Evolutionary conservation across 2,888 invertebrate genomes (phyloP).

Genomic region (Athalia circularis): DNA sequence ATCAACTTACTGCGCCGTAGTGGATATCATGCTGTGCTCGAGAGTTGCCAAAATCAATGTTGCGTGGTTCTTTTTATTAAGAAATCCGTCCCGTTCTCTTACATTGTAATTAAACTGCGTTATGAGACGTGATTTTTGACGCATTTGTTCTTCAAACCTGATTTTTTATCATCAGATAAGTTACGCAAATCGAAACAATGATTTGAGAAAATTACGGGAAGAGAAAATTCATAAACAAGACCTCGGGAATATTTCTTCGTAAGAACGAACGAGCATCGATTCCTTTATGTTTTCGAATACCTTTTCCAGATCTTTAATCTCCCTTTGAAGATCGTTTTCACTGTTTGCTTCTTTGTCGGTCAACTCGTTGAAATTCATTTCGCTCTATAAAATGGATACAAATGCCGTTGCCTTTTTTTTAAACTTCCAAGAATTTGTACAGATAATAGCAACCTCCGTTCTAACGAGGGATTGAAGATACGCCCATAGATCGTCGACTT

Average conservation of each 20-base stretch:
- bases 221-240: conserved; percentile 52
- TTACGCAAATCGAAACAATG: neutral
- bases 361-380: conserved; percentile 51
- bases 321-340: conserved; percentile 65
- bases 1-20: conserved; percentile 62
- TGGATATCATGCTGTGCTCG: conserved; percentile 72
- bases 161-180: conserved; percentile 18
- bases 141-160: conserved; percentile 76
- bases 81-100: conserved; percentile 74
- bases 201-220: neutral
- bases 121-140: conserved; percentile 75
- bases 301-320: conserved; percentile 70
- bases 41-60: conserved; percentile 75
- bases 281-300: conserved; percentile 72
- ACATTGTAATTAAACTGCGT: conserved; percentile 74
- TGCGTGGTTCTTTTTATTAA: conserved; percentile 77
- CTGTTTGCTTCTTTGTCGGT: conserved; percentile 55
- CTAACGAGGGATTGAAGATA: conserved; percentile 74
- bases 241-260: conserved; percentile 74
- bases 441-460: conserved; percentile 69
- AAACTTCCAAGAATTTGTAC: no score
- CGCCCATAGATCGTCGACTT: conserved; percentile 71
- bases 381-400: conserved; percentile 52
- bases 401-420: neutral
- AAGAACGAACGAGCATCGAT: conserved; percentile 71